Evolutionary conservation across 2,113 vertebrate genomes (phyloP), one percentile per base, ranked within the genome.

Genomic region (Clarias macrocephalus): DNA sequence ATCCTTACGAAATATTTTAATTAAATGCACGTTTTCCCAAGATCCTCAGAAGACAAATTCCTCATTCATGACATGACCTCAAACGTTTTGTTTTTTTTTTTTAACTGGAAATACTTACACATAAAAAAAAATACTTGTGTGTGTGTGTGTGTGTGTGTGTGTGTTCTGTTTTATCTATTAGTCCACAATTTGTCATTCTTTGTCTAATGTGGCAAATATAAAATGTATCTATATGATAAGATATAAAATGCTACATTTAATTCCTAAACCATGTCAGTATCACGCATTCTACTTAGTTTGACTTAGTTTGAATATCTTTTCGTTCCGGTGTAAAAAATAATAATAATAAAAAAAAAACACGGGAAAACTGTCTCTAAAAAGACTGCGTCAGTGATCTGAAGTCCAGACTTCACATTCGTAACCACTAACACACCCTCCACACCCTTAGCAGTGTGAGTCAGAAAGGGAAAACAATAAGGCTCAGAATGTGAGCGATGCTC

Each of bases 371-470:
- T 15, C 72, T 70, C 54, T 6, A 70, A 86, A 77, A 83, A 52
- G 6, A 30, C 11, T 10, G 23, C 48, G 33, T 54, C 65, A 77
- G 77, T 48, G 68, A 68, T 30, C 56, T 33, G 6, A 72, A 76
- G 28, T 72, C 19, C n/a, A 70, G 33, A 28, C 63, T 25, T 77
- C 85, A 87, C 88, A 84, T 6, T 60, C 54, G 62, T 60, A 83
- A 28, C 56, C 62, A 23, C 75, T 72, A 57, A 83, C 83, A 62
- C 56, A 85, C 56, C 42, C 65, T 81, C 28, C 15, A n/a, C 28
- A 59, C 12, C 30, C 30, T 66, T 52, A 65, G 52, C 19, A 54
- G 60, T 60, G 73, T 72, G 85, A 86, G 85, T 84, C 82, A 84
- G 85, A 57, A 30, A 68, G 63, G 54, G 23, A 23, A 83, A 86